Base-by-base conservation (phyloP, 1,140 invertebrate species). In the Cotesia chilonis region DNA sequence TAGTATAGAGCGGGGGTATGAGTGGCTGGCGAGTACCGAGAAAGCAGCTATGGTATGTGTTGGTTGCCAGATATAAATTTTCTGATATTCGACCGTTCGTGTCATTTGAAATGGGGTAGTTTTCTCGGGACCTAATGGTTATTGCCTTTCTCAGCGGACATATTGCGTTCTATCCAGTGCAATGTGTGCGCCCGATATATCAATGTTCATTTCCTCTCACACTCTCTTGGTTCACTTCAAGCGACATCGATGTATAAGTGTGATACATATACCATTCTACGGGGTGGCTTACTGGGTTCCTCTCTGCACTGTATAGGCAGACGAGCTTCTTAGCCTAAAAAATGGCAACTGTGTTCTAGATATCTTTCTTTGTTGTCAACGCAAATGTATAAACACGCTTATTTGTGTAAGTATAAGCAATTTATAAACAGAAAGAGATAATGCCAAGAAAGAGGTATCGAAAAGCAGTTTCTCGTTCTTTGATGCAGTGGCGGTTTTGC, bases 131-230 rank as follows among this genome's bases (percentile, higher is more conserved):
- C 87, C 86, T 89, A 89, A 89, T 89, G 88, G 88, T 89, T 89
- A 89, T 89, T 89, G 88, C 88, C 87, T 89, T 88, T 88, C 87
- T 87, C 87, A 83, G 84, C 86, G 88, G 88, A 89, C 88, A 89
- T 89, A 89, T 89, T 89, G 88, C 88, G 87, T 89, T 89, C 88
- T 85, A 88, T 89, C 87, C 85, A 88, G 84, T 87, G 88, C 88
- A 89, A 89, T 89, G 88, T 89, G 88, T 88, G 87, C 86, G 81
- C 83, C 83, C 87, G 83, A 88, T 89, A 88, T 86, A 88, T 89
- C 88, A 88, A 79, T 74, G 78, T 76, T 81, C 76, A 77, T 76
- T 78, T 77, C 76, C 79, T 75, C 75, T 76, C 75, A 75, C 68
- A 73, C 77, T 76, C 74, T 65, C 75, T 80, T 73, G 35, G 59